phyloP scores from a whole-genome alignment of 2,888 invertebrate species.

The Diadegma fenestrale region DNA sequence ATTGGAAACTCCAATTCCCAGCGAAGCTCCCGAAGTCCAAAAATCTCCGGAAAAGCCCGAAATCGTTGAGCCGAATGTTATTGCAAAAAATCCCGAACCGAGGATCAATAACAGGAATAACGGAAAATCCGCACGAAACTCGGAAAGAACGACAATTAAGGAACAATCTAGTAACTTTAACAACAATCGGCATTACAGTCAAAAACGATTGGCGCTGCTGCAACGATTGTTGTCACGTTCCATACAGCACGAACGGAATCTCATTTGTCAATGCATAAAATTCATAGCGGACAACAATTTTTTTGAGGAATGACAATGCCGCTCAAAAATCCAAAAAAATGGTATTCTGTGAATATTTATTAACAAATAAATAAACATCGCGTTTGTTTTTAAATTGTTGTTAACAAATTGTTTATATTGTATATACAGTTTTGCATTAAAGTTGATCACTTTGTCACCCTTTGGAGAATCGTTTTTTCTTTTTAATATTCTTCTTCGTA shows the following conservation, averaged over 20 bases:
- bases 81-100: background rate
- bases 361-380: constrained; percentile 5
- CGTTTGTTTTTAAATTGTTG: background rate
- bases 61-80: background rate
- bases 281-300: constrained; percentile 92
- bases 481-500: constrained; percentile 61
- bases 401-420: constrained; percentile 54
- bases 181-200: constrained; percentile 35
- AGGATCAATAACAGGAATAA: background rate
- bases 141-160: constrained; percentile 41
- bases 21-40: constrained; percentile 23
- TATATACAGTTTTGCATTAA: constrained; percentile 46
- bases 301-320: constrained; percentile 85
- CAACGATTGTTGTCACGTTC: constrained; percentile 91
- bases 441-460: constrained; percentile 49
- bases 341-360: constrained; percentile 18
- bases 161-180: constrained; percentile 11
- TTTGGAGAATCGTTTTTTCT: constrained; percentile 72
- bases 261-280: constrained; percentile 94
- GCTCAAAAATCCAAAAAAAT: background rate
- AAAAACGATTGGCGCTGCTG: constrained; percentile 84
- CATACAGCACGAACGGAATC: constrained; percentile 94
- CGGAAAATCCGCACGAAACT: constrained; percentile 28
- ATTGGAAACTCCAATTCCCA: constrained; percentile 47
- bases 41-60: background rate